Evolutionary conservation across 1,140 invertebrate species (phyloP).

Genomic region (Holotrichia oblita): DNA sequence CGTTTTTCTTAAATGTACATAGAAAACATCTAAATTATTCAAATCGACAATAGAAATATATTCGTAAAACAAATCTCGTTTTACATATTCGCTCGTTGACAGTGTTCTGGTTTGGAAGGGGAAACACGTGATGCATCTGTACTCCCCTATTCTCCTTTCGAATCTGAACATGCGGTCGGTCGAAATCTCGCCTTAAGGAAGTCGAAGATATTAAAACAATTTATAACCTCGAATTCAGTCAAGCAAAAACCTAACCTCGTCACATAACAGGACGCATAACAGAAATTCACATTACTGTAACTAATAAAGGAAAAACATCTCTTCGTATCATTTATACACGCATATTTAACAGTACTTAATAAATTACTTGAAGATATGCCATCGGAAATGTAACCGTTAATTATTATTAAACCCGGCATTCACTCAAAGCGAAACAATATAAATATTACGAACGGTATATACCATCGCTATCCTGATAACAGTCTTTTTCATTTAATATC

Average conservation of each 20-base stretch:
- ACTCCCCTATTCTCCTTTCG: too few species aligned
- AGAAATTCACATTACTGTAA: background rate
- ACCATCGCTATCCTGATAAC: background rate
- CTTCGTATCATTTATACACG: background rate
- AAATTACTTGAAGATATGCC: background rate
- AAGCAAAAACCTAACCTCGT: background rate
- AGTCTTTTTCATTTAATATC: background rate
- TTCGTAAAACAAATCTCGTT: too few species aligned
- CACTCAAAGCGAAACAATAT: background rate
- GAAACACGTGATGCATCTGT: too few species aligned
- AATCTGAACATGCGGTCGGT: too few species aligned
- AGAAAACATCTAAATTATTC: too few species aligned
- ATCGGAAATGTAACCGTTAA: background rate
- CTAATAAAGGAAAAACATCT: background rate
- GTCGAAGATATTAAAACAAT: too few species aligned
- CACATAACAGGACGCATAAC: background rate
- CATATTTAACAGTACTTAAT: slow-evolving; percentile 2
- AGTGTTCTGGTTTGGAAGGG: too few species aligned
- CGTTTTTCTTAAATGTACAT: too few species aligned
- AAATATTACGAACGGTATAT: background rate
- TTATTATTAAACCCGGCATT: background rate
- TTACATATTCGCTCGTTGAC: too few species aligned
- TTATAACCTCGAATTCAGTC: too few species aligned
- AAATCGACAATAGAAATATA: too few species aligned
- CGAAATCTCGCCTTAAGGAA: too few species aligned